These are phyloP conservation scores for Pelosia muscerda DNA, from an alignment of 2,888 invertebrate genomes.

Conservation along the genomic window DNA sequence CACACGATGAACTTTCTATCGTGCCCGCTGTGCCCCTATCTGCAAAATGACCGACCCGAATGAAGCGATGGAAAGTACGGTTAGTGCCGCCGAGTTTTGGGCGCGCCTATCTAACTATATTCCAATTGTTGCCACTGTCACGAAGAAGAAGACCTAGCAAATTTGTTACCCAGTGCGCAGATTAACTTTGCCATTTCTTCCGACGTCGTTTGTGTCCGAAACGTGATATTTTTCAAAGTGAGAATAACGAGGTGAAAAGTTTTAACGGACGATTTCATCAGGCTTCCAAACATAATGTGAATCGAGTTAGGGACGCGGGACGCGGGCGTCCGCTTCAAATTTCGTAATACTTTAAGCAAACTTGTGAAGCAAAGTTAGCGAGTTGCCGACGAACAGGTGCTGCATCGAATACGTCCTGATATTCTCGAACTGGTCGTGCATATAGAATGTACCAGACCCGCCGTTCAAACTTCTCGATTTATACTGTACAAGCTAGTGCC, in stretches of 20 bases:
- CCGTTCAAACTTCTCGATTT: constrained; percentile 23
- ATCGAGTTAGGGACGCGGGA: constrained; percentile 62
- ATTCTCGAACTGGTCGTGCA: constrained; percentile 64
- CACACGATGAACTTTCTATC: too few relatives aligned
- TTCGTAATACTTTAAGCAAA: constrained; percentile 83
- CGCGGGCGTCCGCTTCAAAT: constrained; percentile 71
- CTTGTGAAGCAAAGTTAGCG: constrained; percentile 74
- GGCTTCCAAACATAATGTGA: constrained; percentile 76
- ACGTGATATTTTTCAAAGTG: constrained; percentile 61
- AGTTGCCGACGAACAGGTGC: constrained; percentile 76
- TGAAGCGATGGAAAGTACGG: too few relatives aligned
- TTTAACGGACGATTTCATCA: constrained; percentile 70
- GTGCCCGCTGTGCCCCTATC: too few relatives aligned
- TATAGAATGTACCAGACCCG: constrained; percentile 58
- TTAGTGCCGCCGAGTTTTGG: too few relatives aligned
- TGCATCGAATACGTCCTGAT: constrained; percentile 75
- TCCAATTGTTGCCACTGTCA: too few relatives aligned
- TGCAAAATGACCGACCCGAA: too few relatives aligned
- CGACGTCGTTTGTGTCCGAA: constrained; percentile 62
- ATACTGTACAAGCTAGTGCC: not conserved
- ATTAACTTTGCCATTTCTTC: constrained; percentile 50
- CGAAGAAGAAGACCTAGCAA: too few relatives aligned
- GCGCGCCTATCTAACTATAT: too few relatives aligned
- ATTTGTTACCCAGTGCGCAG: constrained; percentile 41
- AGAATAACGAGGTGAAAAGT: constrained; percentile 69